Evolutionary conservation across 2,113 vertebrate species (phyloP), one percentile per base, ranked within the genome.

Genomic region (Anoura caudifer): DNA sequence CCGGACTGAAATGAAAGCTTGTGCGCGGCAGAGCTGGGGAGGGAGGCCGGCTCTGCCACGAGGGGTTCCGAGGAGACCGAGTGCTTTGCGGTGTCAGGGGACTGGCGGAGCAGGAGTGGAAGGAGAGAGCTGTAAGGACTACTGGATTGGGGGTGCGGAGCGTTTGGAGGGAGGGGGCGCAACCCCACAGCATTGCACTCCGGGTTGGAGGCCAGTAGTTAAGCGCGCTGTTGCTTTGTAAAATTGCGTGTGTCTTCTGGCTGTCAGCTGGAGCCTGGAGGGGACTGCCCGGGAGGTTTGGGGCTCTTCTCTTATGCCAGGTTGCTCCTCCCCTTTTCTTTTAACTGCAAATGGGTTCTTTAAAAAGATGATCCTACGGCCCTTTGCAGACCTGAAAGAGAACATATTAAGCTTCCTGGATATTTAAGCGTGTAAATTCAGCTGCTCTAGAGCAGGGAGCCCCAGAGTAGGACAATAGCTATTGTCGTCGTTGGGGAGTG

Each of bases 1-100:
- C 72, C 26, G 15, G 10, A 86, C 86, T 31, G 83, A 93, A 63
- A 87, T 77, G 92, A 97, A 98, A 98, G 95, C 97, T 97, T 76
- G 87, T 28, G 89, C 52, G 50, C 75, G 19, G 69, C 4, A 38
- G 90, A 41, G 81, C 79, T 17, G 45, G 61, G 73, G 38, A 50
- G n/a, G 14, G 13, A 59, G 86, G 79, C 84, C 65, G 33, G 87
- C 28, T 13, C 87, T 12, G 79, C 54, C 33, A 67, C 15, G 13
- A 19, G 4, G 47, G 84, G 33, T 17, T 54, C 77, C 0, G 22
- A 10, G 76, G 41, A 67, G 13, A 91, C 45, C 5, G 7, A 7
- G 52, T 50, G 56, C 22, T 0, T 0, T 8, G 80, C 47, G 17
- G 13, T 19, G 72, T 20, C 15, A 10, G 14, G 52, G 73, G 52